Evolutionary conservation across 2,888 invertebrate genomes (phyloP), one percentile per base, ranked within the genome.

Genomic region (Amaurobius ferox): DNA sequence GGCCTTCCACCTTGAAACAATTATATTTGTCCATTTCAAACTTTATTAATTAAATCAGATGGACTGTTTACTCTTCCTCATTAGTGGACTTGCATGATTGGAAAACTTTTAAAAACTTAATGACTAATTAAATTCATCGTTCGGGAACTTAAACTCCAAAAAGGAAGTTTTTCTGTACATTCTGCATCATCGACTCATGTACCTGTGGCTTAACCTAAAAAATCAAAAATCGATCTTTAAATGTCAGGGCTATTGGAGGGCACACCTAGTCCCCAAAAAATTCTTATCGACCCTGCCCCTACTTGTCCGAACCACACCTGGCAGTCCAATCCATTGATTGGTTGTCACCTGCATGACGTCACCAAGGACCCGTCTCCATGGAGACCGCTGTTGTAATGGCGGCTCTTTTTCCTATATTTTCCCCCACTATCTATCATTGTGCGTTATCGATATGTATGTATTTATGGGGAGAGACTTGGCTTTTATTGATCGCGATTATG

Each of bases 231-330:
- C 77, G 77, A 77, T 77, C 61, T 64, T 39, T 55, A 55, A 77
- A 85, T 85, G 77, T 85, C 77, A 85, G 83, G 66, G 77, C 83
- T 66, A 64, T 85, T 85, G 66, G 67, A 85, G 83, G 83, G 77
- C 83, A 77, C 77, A 72, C 77, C 83, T 77, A 77, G 67, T 35
- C 72, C 77, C 80, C 73, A 71, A 62, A 74, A 81, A 76, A 64
- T 76, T 77, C 66, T 66, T 62, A 77, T 72, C 77, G 77, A 71
- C 74, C 83, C 77, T 71, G 71, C 76, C 40, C 70, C 74, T 74
- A 64, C 81, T 77, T 67, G 77, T 85, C 77, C 77, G 83, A 70
- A 85, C 83, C 77, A 85, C 83, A 85, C 83, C 83, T 85, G 83
- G 83, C 77, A 72, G 76, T 67, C 64, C 71, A 71, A 85, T 39